Evolutionary conservation across 2,888 invertebrate species (phyloP), one percentile per base, ranked within the genome.

Genomic region (Phlogophora meticulosa): DNA sequence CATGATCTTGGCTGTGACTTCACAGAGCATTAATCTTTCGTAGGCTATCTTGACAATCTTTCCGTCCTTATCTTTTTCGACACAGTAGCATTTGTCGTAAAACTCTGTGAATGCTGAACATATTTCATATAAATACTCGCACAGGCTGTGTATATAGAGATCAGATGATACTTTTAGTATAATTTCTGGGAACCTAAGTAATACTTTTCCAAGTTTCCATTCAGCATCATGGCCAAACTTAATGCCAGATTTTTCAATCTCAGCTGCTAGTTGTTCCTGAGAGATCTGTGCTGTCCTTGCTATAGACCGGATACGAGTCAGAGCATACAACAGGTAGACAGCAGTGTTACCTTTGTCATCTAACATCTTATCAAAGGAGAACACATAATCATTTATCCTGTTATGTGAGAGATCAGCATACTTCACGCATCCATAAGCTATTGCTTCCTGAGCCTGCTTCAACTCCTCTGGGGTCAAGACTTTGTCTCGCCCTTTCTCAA

Each of bases 291-390:
- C 98, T 75, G 96, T 98, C 52, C 98, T 96, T 3, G 98, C 98
- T 83, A 99, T 99, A 0, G 98, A 99, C 87, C 98, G 97, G 78
- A 99, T 99, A 45, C 99, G 96, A 11, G 99, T 99, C 81, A 98
- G 97, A 0, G 99, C 98, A 92, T 99, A 99, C 9, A 99, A 93
- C 58, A 99, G 95, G 90, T 99, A 99, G 0, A 99, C 99, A 0
- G 99, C 99, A 0, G 99, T 99, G 90, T 99, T 99, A 11, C 99
- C 99, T 90, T 98, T 98, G 90, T 99, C 99, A 88, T 99, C 99
- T 76, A 99, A 96, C 99, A 99, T 99, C 96, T 99, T 99, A 88
- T 99, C 99, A 93, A 99, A 99, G 0, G 99, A 99, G 94, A 99
- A 99, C 2, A 99, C 97, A 89, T 99, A 99, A 88, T 99, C 99